phyloP scores from a whole-genome alignment of 2,888 invertebrate species.

The Lymantria dispar region DNA sequence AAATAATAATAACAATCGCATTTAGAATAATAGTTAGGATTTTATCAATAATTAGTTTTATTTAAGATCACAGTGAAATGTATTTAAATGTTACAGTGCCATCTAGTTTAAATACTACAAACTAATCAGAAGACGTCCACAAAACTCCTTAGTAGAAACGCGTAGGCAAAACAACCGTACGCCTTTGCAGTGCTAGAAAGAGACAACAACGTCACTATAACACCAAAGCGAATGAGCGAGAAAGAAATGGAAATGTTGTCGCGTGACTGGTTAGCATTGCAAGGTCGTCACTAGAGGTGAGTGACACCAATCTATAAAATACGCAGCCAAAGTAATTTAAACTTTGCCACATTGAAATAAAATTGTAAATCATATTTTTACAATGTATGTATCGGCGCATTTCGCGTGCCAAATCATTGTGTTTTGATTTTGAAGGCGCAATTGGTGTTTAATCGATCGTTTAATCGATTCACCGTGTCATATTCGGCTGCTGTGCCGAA shows the following conservation, averaged over 20 bases:
- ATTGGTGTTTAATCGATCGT: conserved; percentile 62
- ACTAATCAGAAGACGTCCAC: conserved; percentile 41
- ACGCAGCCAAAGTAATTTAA: conserved; percentile 6
- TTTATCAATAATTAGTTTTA: too few species aligned
- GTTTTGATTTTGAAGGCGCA: conserved; percentile 52
- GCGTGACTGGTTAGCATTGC: conserved; percentile 79
- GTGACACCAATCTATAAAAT: conserved; percentile 51
- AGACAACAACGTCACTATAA: conserved; percentile 35
- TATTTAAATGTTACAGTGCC: conserved; percentile 18
- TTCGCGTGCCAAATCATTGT: conserved; percentile 66
- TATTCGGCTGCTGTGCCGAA: conserved; percentile 45
- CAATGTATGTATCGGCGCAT: conserved; percentile 40
- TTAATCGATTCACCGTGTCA: conserved; percentile 41
- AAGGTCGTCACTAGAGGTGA: conserved; percentile 77
- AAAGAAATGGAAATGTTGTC: conserved; percentile 50
- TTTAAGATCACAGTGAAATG: too few species aligned
- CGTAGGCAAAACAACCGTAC: conserved; percentile 41
- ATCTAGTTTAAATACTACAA: conserved; percentile 25
- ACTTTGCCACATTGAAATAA: not conserved
- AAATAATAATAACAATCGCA: too few species aligned
- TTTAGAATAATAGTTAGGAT: too few species aligned
- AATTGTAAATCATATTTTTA: conserved; percentile 18
- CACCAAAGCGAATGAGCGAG: conserved; percentile 25
- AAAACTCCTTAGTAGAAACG: conserved; percentile 34
- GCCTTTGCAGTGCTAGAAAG: conserved; percentile 40